Evolutionary conservation across 2,888 invertebrate genomes (phyloP).

Genomic region (Polyommatus icarus): DNA sequence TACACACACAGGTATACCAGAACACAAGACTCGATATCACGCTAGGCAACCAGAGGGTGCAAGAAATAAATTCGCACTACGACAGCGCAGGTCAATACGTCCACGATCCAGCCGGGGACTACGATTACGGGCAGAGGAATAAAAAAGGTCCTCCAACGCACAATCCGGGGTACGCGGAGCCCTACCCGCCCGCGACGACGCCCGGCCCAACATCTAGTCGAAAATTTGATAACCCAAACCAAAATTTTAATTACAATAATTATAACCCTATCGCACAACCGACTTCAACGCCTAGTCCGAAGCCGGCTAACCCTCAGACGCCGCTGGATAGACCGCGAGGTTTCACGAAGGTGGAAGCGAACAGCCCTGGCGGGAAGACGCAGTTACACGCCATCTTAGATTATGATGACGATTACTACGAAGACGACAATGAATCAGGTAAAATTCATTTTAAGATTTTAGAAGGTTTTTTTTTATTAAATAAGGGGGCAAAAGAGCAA

Average conservation of each 20-base stretch:
- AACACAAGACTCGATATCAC: slow-evolving; percentile 66
- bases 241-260: slow-evolving; percentile 64
- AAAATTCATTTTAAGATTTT: slow-evolving; percentile 38
- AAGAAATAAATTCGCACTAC: slow-evolving; percentile 60
- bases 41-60: slow-evolving; percentile 68
- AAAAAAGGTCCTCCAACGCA: slow-evolving; percentile 53
- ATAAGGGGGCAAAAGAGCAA: too few species aligned
- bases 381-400: slow-evolving; percentile 87
- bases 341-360: slow-evolving; percentile 82
- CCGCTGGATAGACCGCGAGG: slow-evolving; percentile 81
- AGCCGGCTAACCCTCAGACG: slow-evolving; percentile 49
- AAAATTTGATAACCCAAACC: slow-evolving; percentile 64
- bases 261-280: slow-evolving; percentile 35
- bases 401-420: slow-evolving; percentile 84
- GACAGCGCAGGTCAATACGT: slow-evolving; percentile 71
- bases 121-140: slow-evolving; percentile 69
- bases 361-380: slow-evolving; percentile 80
- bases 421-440: slow-evolving; percentile 81
- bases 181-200: slow-evolving; percentile 61
- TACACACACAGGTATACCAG: slow-evolving; percentile 66
- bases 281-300: slow-evolving; percentile 61
- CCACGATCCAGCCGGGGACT: slow-evolving; percentile 73
- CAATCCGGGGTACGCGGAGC: slow-evolving; percentile 66
- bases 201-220: slow-evolving; percentile 67
- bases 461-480: too few species aligned